Evolutionary conservation across 2,113 vertebrate species (phyloP).

Genomic region (Nothoprocta perdicaria): DNA sequence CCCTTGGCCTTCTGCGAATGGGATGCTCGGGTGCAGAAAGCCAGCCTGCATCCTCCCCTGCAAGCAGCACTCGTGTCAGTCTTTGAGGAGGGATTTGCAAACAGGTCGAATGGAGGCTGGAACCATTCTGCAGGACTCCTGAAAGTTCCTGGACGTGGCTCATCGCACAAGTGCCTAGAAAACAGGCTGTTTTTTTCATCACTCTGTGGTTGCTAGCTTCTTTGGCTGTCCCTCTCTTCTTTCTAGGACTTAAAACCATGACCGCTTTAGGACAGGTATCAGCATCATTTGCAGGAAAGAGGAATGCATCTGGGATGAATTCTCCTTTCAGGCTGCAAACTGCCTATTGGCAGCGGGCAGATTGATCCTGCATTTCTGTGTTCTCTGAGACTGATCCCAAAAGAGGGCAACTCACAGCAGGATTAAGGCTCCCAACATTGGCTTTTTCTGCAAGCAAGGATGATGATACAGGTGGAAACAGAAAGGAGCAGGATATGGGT

Average conservation of each 20-base stretch:
- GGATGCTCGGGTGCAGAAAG: not conserved
- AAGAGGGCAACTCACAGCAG: not conserved
- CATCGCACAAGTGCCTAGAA: slow-evolving; percentile 25
- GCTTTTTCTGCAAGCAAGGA: not conserved
- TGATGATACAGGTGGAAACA: not conserved
- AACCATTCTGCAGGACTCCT: not conserved
- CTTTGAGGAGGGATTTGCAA: slow-evolving; percentile 39
- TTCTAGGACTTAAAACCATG: not conserved
- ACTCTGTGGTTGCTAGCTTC: not conserved
- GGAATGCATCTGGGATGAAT: not conserved
- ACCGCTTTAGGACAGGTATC: not conserved
- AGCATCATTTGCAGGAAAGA: not conserved
- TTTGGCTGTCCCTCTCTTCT: not conserved
- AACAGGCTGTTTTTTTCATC: slow-evolving; percentile 33
- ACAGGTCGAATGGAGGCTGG: not conserved
- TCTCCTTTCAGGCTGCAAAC: not conserved
- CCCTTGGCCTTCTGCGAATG: not conserved
- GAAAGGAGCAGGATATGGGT: not conserved
- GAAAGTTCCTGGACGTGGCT: slow-evolving; percentile 23
- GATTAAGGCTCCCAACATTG: not conserved
- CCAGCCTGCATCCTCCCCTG: not conserved
- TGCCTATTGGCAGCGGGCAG: not conserved
- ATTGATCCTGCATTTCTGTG: not conserved
- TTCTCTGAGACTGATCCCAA: not conserved
- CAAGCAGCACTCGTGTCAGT: not conserved